Base-by-base conservation (phyloP, 2,888 invertebrate genomes). In the Heliconius erato region DNA sequence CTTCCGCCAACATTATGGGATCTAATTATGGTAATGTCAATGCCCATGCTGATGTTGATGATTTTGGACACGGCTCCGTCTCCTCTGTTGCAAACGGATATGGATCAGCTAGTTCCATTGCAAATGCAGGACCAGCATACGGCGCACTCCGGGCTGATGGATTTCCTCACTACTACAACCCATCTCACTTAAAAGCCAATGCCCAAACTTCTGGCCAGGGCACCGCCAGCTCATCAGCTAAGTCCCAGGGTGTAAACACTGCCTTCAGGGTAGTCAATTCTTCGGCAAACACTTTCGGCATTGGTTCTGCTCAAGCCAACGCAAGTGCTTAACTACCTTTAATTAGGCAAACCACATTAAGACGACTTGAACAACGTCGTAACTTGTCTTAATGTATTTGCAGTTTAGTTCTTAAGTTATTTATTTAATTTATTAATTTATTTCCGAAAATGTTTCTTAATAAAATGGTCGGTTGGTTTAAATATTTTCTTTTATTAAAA, bases 361-460 rank as follows among this genome's bases (percentile, higher is more conserved):
- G 95, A 95, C 93, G 95, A 95, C 95, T 89, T 88, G 87, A 86
- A 86, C 82, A 81, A 63, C 74, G 85, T 85, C 87, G 89, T 89
- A 89, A 93, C 94, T 95, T 95, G 94, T 95, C 95, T 94, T 94
- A 91, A 83, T 94, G 94, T 95, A 90, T 89, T 95, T 94, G 95
- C 93, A 86, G 84, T 84, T 83, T 86, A 88, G 82, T 89, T 87
- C 87, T 88, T 88, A 88, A 90, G 89, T 91, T 89, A 91, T 90
- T 87, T 85, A 86, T 81, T 76, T 78, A 79, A 80, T 81, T 79
- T 74, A 74, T 59, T 77, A 81, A 84, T 82, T 79, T 69, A 67
- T 69, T 79, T 80, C 19, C 80, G 44, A 71, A 65, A 72, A 44
- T 77, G 44, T 35, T 67, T n/a, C 77, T 77, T 74, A 84, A 84